Evolutionary conservation across 2,113 vertebrate species (phyloP), one percentile per base, ranked within the genome.

Genomic region (Scomber scombrus): DNA sequence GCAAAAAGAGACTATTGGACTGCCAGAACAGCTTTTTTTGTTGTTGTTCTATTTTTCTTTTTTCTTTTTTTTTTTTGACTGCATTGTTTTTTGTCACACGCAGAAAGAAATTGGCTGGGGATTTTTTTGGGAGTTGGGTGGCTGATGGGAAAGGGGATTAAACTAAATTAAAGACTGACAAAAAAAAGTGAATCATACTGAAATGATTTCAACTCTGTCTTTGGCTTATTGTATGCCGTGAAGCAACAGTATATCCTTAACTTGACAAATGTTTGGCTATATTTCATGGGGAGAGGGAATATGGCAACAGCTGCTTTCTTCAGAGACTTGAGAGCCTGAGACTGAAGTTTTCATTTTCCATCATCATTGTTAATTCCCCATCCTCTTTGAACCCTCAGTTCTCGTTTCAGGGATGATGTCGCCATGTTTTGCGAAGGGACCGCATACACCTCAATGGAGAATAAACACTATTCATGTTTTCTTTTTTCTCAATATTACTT

Each of bases 331-430:
- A 47, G 54, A 92, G 89, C 85, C 90, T 80, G 89, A 91, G 90
- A 77, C 87, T 85, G 80, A 43, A 85, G 85, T 84, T 86, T 82
- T 57, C 43, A 72, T 82, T 75, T 78, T 71, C 89, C 84, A 87
- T 82, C 78, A 13, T 79, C 82, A 86, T 88, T 69, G 72, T 89
- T 75, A 34, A 63, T 86, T 85, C 86, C 69, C 86, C 87, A 75
- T 64, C 84, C 75, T 49, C 75, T 62, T 73, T 52, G 57, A 91
- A 84, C 76, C 91, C 85, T 85, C 85, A 58, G 60, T 77, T 89
- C 85, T 80, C 75, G 77, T 91, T 94, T 94, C 93, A 94, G 93
- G 93, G 93, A 93, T 89, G 91, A 90, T 68, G 78, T 87, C 43
- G 71, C 89, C 82, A 50, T 76, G 75, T 67, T 82, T 54, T 84